phyloP scores from a whole-genome alignment of 2,797 vertebrate genomes.

The Zalophus californianus region DNA sequence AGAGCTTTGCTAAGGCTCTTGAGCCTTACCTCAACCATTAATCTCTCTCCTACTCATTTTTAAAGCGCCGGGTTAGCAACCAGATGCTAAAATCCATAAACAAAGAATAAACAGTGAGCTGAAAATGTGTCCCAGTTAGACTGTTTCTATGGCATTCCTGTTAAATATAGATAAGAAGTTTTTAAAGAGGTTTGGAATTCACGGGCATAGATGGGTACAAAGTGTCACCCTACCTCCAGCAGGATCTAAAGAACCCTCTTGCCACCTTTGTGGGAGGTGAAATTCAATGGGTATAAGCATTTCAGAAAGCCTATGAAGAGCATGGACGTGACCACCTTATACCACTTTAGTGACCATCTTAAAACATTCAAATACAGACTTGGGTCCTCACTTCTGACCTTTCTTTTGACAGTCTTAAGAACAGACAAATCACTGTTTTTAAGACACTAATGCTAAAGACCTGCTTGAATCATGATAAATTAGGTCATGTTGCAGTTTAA shows the following conservation, averaged over 20 bases:
- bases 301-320: not conserved
- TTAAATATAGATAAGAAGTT: constrained; percentile 3
- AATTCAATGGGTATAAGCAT: not conserved
- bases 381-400: not conserved
- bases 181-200: not conserved
- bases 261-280: not conserved
- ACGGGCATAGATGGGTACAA: not conserved
- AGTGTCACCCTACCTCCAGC: not conserved
- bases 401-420: not conserved
- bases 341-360: not conserved
- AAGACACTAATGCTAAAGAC: constrained; percentile 2
- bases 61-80: constrained; percentile 46
- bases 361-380: not conserved
- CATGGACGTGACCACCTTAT: not conserved
- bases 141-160: not conserved
- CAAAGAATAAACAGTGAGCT: constrained; percentile 59
- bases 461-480: not conserved
- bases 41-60: constrained; percentile 34
- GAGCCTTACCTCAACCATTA: not conserved
- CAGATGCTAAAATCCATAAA: constrained; percentile 42
- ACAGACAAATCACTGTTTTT: not conserved
- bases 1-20: constrained; percentile 18
- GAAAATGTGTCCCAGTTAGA: not conserved
- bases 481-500: not conserved
- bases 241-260: not conserved